Evolutionary conservation across 1,140 invertebrate species (phyloP), one percentile per base, ranked within the genome.

Genomic region (Euwallacea similis): DNA sequence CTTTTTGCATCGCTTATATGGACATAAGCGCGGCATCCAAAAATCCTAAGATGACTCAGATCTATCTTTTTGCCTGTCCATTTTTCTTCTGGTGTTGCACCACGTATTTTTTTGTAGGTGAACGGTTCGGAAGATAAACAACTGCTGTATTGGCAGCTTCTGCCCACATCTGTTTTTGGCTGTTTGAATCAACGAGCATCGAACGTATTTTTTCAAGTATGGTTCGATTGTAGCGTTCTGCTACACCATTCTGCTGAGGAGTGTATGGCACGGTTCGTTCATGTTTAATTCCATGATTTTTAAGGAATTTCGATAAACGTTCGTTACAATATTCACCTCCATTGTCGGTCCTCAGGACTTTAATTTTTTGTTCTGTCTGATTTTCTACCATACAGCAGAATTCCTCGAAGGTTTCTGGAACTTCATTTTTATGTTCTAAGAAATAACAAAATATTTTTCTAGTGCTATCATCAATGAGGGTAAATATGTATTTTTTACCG

Each of bases 21-120:
- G 41, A 84, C 77, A 72, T 80, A 81, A 9, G 82, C 83, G 66
- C 72, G 67, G 67, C 81, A 84, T 47, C 83, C 82, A 79, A 85
- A 83, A 7, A 81, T 53, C 56, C 47, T 64, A 8, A 80, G 44
- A 54, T 76, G 53, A 21, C 56, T 73, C 15, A 81, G 50, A 72
- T 79, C 71, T 16, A 75, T 69, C 79, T 74, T 74, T 46, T 69
- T 55, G 7, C 62, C 62, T 8, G 69, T 62, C 78, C 78, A 81
- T 44, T 77, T 42, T 69, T 84, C 80, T 50, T 76, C 67, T 11
- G 82, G 81, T 10, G 80, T 83, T 80, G 80, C 75, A 33, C 42
- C 74, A 42, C 69, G 82, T 80, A 63, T 73, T 9, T 80, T 71
- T 46, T 79, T 80, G 43, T 65, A 63, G 43, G 66, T 59, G 78